Percentiles rank a stretch among this genome's conserved stretches.
Conservation (phyloP, 2,113 vertebrate species). For the Romanogobio albipinnatus region DNA sequence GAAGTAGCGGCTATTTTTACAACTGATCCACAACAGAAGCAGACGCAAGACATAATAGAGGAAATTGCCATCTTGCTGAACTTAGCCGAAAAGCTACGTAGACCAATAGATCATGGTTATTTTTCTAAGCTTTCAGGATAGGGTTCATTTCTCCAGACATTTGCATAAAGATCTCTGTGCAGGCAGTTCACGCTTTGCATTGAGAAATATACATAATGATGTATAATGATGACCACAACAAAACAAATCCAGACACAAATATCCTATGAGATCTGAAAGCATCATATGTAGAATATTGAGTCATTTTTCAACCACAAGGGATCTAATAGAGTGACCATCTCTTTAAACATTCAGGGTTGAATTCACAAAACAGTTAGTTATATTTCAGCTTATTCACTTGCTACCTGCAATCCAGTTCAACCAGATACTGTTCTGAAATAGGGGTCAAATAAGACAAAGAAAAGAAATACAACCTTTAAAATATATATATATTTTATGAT, state of each 20-base stretch:
- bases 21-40: constrained; percentile 71
- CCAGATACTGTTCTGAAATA: not conserved
- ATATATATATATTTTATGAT: not conserved
- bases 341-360: constrained; percentile 18
- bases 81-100: constrained; percentile 65
- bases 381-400: not conserved
- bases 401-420: not conserved
- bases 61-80: constrained; percentile 73
- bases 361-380: not conserved
- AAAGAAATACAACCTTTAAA: not conserved
- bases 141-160: constrained; percentile 49
- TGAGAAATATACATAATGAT: constrained; percentile 9
- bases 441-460: not conserved
- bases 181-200: constrained; percentile 3
- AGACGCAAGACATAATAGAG: constrained; percentile 78
- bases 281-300: constrained; percentile 7
- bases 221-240: constrained; percentile 33
- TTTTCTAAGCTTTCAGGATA: constrained; percentile 30
- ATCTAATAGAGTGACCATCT: constrained; percentile 28
- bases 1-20: constrained; percentile 76
- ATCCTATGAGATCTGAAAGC: not conserved
- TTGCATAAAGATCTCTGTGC: constrained; percentile 52
- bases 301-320: constrained; percentile 27
- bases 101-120: constrained; percentile 76
- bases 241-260: constrained; percentile 27